Percentiles rank a stretch among this genome's conserved stretches.
Evolutionary conservation across 1,140 invertebrate genomes (phyloP).

Genomic region (Melipona quadrifasciata): DNA sequence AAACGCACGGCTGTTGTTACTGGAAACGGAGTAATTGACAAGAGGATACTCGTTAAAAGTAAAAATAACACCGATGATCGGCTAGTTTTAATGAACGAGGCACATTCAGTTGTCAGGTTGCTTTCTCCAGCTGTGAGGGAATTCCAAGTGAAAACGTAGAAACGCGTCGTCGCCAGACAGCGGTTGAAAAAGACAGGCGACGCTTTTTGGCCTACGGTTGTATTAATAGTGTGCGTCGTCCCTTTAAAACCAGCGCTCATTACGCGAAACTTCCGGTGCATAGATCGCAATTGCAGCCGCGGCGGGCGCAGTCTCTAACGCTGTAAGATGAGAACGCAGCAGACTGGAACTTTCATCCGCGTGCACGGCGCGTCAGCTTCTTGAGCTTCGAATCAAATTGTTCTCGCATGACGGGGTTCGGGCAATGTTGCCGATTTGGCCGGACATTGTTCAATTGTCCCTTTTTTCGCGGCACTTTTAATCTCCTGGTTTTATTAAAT

Average conservation of each 20-base stretch:
- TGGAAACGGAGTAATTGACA: neutral
- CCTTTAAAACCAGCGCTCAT: slow-evolving; percentile 42
- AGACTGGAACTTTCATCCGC: slow-evolving; percentile 57
- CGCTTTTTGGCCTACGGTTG: neutral
- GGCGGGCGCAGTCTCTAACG: slow-evolving; percentile 36
- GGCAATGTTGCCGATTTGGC: slow-evolving; percentile 34
- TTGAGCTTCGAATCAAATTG: slow-evolving; percentile 62
- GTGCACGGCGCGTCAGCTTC: slow-evolving; percentile 13
- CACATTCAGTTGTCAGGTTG: neutral
- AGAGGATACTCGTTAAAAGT: neutral
- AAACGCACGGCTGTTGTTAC: neutral
- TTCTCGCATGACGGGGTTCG: slow-evolving; percentile 38
- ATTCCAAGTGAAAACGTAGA: neutral
- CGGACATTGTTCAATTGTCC: slow-evolving; percentile 26
- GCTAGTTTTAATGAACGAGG: neutral
- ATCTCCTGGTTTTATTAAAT: neutral
- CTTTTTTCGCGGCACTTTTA: neutral
- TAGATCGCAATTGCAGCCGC: slow-evolving; percentile 46
- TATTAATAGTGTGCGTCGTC: slow-evolving; percentile 29
- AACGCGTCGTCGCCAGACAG: neutral
- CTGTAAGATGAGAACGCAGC: slow-evolving; percentile 53
- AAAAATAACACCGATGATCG: no score
- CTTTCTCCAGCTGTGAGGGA: neutral
- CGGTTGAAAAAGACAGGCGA: neutral
- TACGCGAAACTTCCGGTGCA: slow-evolving; percentile 40